Conservation (phyloP, 35 echinoderm and acorn worm genomes). For the Diadema setosum region DNA sequence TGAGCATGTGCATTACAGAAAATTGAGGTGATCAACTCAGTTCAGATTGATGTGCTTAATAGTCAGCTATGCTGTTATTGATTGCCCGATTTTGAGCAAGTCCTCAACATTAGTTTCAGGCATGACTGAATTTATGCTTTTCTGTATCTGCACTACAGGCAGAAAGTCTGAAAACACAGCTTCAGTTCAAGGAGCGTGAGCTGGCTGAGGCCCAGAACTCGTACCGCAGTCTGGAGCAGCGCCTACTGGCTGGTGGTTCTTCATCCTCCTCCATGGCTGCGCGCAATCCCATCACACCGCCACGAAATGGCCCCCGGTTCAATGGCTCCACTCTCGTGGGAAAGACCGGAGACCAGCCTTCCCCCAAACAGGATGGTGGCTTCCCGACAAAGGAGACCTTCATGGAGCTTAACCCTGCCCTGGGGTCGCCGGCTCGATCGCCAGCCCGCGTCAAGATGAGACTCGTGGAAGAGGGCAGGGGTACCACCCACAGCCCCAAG, state of each 20-base stretch:
- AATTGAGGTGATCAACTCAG: too few species aligned
- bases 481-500: not conserved
- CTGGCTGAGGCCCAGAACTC: slow-evolving; percentile 74
- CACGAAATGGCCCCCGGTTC: slow-evolving; percentile 40
- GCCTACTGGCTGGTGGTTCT: not conserved
- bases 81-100: too few species aligned
- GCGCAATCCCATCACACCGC: slow-evolving; percentile 1
- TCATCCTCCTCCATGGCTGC: not conserved
- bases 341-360: not conserved
- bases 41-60: too few species aligned
- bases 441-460: slow-evolving; percentile 4
- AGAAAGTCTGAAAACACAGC: slow-evolving; percentile 84
- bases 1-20: too few species aligned
- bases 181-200: slow-evolving; percentile 90
- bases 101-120: too few species aligned
- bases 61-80: too few species aligned
- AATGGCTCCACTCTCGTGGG: not conserved
- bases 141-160: slow-evolving; percentile 41
- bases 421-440: not conserved
- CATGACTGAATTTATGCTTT: too few species aligned
- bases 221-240: slow-evolving; percentile 46
- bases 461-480: not conserved
- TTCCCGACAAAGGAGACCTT: slow-evolving; percentile 81
- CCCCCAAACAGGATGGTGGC: not conserved
- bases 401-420: slow-evolving; percentile 49